phyloP scores from a whole-genome alignment of 2,797 vertebrate genomes.

The Neoniphon sammara region DNA sequence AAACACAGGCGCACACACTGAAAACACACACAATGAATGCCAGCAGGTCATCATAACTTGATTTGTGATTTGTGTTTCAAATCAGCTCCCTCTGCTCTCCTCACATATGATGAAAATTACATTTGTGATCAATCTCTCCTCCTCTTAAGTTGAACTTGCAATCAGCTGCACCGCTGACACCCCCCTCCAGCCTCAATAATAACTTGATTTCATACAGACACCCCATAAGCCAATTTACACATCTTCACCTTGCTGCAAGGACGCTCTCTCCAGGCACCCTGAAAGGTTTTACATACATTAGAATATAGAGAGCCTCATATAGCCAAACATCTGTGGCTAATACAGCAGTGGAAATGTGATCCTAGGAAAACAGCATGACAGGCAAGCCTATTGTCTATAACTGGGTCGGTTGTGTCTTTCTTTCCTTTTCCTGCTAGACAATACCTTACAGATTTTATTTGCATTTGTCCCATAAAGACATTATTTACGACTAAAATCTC shows the following conservation, averaged over 20 bases:
- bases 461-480: conserved; percentile 53
- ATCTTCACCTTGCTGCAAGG: conserved; percentile 69
- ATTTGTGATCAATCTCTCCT: conserved; percentile 45
- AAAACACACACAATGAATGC: conserved; percentile 38
- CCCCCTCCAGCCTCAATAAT: conserved; percentile 46
- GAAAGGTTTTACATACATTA: conserved; percentile 73
- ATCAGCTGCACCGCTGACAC: conserved; percentile 47
- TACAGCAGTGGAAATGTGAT: conserved; percentile 44
- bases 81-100: conserved; percentile 17
- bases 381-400: conserved; percentile 38
- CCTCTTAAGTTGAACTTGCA: conserved; percentile 42
- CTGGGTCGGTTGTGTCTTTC: conserved; percentile 35
- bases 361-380: conserved; percentile 35
- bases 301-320: conserved; percentile 45
- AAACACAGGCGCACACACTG: background rate
- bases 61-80: conserved; percentile 42
- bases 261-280: conserved; percentile 24
- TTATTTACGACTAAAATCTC: conserved; percentile 1
- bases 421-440: conserved; percentile 23
- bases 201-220: conserved; percentile 56
- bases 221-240: conserved; percentile 50
- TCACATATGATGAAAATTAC: conserved; percentile 40
- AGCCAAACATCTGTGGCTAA: conserved; percentile 39
- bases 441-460: conserved; percentile 59
- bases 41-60: conserved; percentile 30